Evolutionary conservation across 2,888 invertebrate species (phyloP), one percentile per base, ranked within the genome.

Genomic region (Mantis religiosa): DNA sequence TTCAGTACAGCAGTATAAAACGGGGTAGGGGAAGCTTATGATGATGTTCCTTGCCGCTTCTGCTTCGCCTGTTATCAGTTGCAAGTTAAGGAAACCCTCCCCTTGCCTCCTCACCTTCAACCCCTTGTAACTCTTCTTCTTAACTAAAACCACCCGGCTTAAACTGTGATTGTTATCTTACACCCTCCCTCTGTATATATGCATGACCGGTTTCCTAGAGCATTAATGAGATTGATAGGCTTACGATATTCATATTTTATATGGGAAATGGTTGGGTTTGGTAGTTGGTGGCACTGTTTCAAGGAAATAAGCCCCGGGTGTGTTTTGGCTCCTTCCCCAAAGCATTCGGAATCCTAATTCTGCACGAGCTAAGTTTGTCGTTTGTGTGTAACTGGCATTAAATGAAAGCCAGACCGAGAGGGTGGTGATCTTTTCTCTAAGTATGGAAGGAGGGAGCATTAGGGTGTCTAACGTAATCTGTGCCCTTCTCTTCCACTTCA

Each of bases 171-270:
- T 85, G 89, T 87, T 85, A 87, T 89, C 93, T 94, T 30, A 54
- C 71, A 1, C 14, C 9, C 85, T 41, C 47, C 41, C 82, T 41
- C 14, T 30, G 94, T 93, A 94, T 94, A 94, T 89, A 86, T 86
- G 90, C 90, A 90, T 90, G 89, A 89, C 89, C 90, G 90, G 84
- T 87, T 89, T 84, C 89, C 85, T 81, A 88, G 85, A 89, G 89
- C 90, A 90, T 90, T 90, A 90, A 90, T 89, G 90, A 90, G 90
- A 90, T 90, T 90, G 90, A 90, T 90, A 90, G 90, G 83, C 89
- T 89, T 86, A 88, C 89, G 90, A 90, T 90, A 90, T 90, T 90
- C 90, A 90, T 90, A 90, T 90, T 90, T 90, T 89, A 90, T 90
- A 88, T 83, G 88, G 88, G 83, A 82, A 86, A 28, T 85, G 47